Evolutionary conservation across 1,140 invertebrate species (phyloP), one percentile per base, ranked within the genome.

Genomic region (Octopus bimaculoides): DNA sequence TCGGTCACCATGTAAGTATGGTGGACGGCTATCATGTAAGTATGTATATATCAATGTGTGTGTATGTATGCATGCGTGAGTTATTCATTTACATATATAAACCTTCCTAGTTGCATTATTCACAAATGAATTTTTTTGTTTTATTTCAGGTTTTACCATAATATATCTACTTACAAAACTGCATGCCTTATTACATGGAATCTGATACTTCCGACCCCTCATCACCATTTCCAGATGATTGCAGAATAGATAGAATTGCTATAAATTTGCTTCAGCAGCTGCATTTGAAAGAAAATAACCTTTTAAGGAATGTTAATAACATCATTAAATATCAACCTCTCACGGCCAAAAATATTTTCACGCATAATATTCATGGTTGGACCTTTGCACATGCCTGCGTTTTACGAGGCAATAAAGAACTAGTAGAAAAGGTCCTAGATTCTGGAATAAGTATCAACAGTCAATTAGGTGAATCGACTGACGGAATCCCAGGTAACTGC

Each of bases 331-430:
- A 74, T 9, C 73, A 74, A 20, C 73, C 10, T 9, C 8, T 9
- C 20, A 14, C 73, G 10, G 17, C 73, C 73, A n/a, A 52, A 74
- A 26, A 74, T 10, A 74, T 74, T 20, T 52, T 74, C n/a, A 74
- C 73, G 10, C 12, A 17, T 52, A 20, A 74, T 52, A 26, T 74
- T 74, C 20, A 74, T 20, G 73, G 73, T 52, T 74, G 73, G 73
- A 20, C 73, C 10, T 74, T 74, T 52, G n/a, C 41, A 74, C 73
- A 74, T 20, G 73, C 73, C 10, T 20, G 73, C 73, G 73, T 74
- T 10, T 20, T 74, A 20, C 73, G 73, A n/a, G 73, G 73, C 17
- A 20, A 10, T 52, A 9, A 9, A 52, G 73, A 12, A 10, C 73
- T 74, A 10, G 73, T 74, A 17, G 1, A 74, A 26, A 9, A 9